These are phyloP conservation scores for Phthorimaea operculella DNA, from an alignment of 1,140 invertebrate genomes.

Conservation along the genomic window DNA sequence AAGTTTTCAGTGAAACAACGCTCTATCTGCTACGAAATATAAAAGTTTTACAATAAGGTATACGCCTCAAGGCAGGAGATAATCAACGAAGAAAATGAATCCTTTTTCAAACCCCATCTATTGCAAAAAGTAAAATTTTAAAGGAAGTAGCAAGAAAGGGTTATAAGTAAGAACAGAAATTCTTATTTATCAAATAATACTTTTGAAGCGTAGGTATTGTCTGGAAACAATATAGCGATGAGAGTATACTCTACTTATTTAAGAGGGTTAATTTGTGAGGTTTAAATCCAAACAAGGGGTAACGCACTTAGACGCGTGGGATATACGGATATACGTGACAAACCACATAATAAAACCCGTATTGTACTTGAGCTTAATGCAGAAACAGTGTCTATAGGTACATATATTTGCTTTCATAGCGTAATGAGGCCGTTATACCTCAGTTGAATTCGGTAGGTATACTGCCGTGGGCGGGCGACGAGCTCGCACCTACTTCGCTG, in stretches of 20 bases:
- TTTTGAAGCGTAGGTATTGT: no score
- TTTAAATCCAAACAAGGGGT: no score
- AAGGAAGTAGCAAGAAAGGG: constrained; percentile 26
- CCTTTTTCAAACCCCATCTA: constrained; percentile 35
- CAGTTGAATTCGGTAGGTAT: constrained; percentile 36
- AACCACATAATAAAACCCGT: neutral
- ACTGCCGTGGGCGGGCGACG: constrained; percentile 54
- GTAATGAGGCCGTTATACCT: constrained; percentile 47
- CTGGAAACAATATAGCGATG: no score
- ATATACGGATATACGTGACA: no score
- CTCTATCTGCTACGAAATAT: constrained; percentile 56
- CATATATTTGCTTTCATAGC: constrained; percentile 33
- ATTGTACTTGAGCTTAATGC: constrained; percentile 49
- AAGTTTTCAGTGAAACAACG: constrained; percentile 61
- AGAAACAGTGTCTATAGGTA: constrained; percentile 51
- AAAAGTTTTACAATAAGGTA: constrained; percentile 64
- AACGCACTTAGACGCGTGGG: no score
- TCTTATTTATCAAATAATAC: no score
- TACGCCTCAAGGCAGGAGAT: constrained; percentile 44
- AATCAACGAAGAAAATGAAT: constrained; percentile 43
- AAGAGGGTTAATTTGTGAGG: no score
- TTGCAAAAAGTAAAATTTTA: constrained; percentile 32
- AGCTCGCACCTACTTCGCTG: constrained; percentile 51
- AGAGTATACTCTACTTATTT: no score
- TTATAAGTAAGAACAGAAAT: neutral